Conservation (phyloP, 2,113 vertebrate genomes). For the Dromiciops gliroides region DNA sequence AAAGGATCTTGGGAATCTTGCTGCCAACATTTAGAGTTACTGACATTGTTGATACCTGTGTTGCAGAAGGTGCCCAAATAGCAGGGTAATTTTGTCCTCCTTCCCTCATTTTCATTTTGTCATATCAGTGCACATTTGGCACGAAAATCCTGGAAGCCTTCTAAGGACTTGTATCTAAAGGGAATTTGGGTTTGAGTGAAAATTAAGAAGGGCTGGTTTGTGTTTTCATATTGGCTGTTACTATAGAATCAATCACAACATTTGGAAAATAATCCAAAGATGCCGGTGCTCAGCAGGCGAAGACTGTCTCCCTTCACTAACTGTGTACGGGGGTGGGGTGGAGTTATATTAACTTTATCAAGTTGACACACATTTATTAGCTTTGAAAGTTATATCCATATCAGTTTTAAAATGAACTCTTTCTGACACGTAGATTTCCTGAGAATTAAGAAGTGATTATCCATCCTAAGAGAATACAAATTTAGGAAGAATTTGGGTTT, state of each 20-base stretch:
- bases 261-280: slow-evolving; percentile 66
- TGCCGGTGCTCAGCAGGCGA: slow-evolving; percentile 42
- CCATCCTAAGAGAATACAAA: slow-evolving; percentile 22
- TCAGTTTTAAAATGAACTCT: slow-evolving; percentile 35
- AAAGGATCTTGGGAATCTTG: neutral
- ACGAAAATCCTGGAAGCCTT: slow-evolving; percentile 29
- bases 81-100: slow-evolving; percentile 59
- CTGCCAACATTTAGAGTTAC: neutral
- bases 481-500: slow-evolving; percentile 52
- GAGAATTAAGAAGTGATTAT: slow-evolving; percentile 46
- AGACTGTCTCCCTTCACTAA: slow-evolving; percentile 16
- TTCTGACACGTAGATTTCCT: slow-evolving; percentile 37
- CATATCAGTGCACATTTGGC: slow-evolving; percentile 23
- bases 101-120: slow-evolving; percentile 48
- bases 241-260: slow-evolving; percentile 36
- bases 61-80: slow-evolving; percentile 55
- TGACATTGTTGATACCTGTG: neutral
- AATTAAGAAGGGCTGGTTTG: slow-evolving; percentile 44
- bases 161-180: slow-evolving; percentile 40
- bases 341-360: slow-evolving; percentile 44
- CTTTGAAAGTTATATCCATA: slow-evolving; percentile 35
- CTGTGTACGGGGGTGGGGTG: slow-evolving; percentile 33
- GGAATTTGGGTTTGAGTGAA: slow-evolving; percentile 46
- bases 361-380: slow-evolving; percentile 47
- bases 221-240: slow-evolving; percentile 60